These are phyloP conservation scores for Montifringilla adamsi DNA, from an alignment of 2,113 vertebrate species.

Conservation along the genomic window DNA sequence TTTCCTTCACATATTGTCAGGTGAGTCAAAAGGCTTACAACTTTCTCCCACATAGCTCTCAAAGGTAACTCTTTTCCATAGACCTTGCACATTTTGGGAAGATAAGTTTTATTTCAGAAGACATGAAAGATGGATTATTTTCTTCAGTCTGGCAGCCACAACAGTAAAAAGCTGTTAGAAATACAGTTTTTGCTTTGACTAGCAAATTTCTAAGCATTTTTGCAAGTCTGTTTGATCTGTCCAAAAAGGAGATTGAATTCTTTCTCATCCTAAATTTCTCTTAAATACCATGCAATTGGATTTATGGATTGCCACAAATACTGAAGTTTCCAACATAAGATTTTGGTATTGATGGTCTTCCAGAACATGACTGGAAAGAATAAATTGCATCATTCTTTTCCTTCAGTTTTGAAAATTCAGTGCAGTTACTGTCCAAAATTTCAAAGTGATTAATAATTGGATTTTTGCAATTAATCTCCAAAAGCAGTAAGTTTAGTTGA, in stretches of 20 bases:
- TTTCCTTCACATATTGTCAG: slow-evolving; percentile 64
- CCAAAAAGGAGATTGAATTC: not conserved
- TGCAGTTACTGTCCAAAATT: not conserved
- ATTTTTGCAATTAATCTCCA: not conserved
- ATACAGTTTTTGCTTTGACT: not conserved
- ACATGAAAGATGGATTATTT: not conserved
- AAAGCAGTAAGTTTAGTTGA: not conserved
- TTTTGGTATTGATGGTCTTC: not conserved
- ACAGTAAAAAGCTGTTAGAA: not conserved
- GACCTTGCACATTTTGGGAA: not conserved
- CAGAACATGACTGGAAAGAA: not conserved
- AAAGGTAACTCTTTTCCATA: not conserved
- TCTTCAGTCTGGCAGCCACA: not conserved
- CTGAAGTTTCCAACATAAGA: not conserved
- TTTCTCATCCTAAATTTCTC: not conserved
- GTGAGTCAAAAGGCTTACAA: slow-evolving; percentile 43
- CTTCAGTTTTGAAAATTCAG: not conserved
- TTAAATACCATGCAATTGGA: not conserved
- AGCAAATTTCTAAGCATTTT: not conserved
- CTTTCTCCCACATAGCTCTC: not conserved
- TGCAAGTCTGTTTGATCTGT: not conserved
- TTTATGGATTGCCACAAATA: not conserved
- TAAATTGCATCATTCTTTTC: not conserved
- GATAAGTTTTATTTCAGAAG: not conserved
- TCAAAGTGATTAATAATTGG: not conserved